A percentile compares a stretch with the other conserved stretches of the same genome.
Conservation (phyloP, 2,888 invertebrate species). For the Rhimphoctona megacephalus region DNA sequence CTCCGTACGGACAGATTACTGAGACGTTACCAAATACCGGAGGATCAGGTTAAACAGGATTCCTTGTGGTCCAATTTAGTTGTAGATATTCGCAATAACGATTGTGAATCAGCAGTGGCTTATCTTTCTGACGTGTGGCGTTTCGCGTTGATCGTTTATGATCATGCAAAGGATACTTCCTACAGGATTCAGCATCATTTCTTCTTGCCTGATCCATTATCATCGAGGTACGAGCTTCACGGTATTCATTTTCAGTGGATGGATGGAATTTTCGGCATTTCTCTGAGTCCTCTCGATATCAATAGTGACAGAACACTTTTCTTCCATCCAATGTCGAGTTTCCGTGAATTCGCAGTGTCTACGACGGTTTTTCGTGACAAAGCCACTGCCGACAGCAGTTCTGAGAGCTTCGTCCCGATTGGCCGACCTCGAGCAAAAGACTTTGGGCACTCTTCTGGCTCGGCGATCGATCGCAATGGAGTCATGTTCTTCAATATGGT, state of each 20-base stretch:
- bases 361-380: slow-evolving; percentile 89
- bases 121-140: slow-evolving; percentile 91
- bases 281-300: slow-evolving; percentile 87
- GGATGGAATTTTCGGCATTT: slow-evolving; percentile 92
- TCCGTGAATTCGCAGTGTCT: slow-evolving; percentile 91
- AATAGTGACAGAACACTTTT: slow-evolving; percentile 88
- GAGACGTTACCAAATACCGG: slow-evolving; percentile 88
- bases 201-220: slow-evolving; percentile 91
- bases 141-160: slow-evolving; percentile 88
- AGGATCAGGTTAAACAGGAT: slow-evolving; percentile 88
- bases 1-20: slow-evolving; percentile 88
- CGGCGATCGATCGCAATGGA: slow-evolving; percentile 89
- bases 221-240: slow-evolving; percentile 89
- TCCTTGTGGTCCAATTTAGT: slow-evolving; percentile 89
- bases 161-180: slow-evolving; percentile 86
- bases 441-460: slow-evolving; percentile 90
- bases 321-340: slow-evolving; percentile 94
- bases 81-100: slow-evolving; percentile 87
- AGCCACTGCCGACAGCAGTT: slow-evolving; percentile 79
- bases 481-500: slow-evolving; percentile 93
- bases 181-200: slow-evolving; percentile 90
- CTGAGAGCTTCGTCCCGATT: slow-evolving; percentile 81
- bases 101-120: slow-evolving; percentile 88
- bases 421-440: slow-evolving; percentile 82
- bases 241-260: slow-evolving; percentile 93